Evolutionary conservation across 1,140 invertebrate species (phyloP), one percentile per base, ranked within the genome.

Genomic region (Heliconius melpomene): DNA sequence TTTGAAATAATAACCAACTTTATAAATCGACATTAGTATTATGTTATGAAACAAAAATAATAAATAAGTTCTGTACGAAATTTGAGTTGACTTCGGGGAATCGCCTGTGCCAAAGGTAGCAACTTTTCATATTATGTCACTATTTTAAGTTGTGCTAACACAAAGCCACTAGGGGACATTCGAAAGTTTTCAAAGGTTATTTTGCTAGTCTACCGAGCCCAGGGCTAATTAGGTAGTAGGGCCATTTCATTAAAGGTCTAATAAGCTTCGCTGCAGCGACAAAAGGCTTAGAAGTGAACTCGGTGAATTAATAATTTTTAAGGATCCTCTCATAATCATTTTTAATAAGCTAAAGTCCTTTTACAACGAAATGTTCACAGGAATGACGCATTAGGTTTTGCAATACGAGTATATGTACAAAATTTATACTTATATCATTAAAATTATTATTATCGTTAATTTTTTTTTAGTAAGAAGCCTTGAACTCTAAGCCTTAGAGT

Each of bases 241-340:
- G 80, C 83, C 82, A 82, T 86, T 90, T 87, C 80, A 87, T 88
- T 88, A 90, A 88, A 89, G 86, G 88, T 88, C 86, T 88, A 87
- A 90, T 87, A 88, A 90, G 84, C 83, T 80, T 74, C 72, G 50
- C 77, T 66, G 60, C 60, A 32, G 50, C 80, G 18, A 77, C 72
- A 57, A 81, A 75, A 81, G 75, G 72, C 75, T 80, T 81, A 75
- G 40, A 74, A 70, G 60, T 26, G 77, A 78, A 74, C 71, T 71
- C 75, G 70, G 75, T 75, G 60, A 60, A 74, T 78, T 79, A 78
- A 77, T 50, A 26, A 76, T 72, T 54, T 71, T 23, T 66, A 79
- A 75, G 57, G 38, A 50, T 66, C 75, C 60, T 20, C 29, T 46
- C n/a, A 74, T 26, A 74, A 79, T 75, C 71, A 66, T 20, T 79